Evolutionary conservation across 2,888 invertebrate species (phyloP), one percentile per base, ranked within the genome.

Genomic region (Lasioglossum morio): DNA sequence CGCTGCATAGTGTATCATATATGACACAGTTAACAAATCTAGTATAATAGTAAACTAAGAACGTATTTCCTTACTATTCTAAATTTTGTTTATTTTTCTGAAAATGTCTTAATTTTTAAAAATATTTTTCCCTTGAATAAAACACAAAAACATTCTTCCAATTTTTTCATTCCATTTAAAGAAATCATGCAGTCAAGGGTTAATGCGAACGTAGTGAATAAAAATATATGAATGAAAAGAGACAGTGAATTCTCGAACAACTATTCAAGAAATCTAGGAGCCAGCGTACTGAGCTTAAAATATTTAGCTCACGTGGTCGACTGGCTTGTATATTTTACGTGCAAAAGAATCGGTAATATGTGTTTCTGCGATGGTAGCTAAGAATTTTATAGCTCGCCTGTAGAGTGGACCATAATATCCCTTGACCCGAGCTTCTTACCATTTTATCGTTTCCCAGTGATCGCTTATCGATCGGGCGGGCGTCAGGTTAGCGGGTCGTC

Each of bases 401-500:
- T 8, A 69, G 34, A 69, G 66, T 66, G 66, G 30, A 66, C 66
- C 34, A 23, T 66, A 34, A 66, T 66, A 66, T 30, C 66, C 23
- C 66, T 66, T 66, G 66, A 66, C 66, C 66, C 48, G 40, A 48
- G 34, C 40, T 81, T 60, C 23, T 37, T 7, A 46, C 40, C n/a
- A 16, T 72, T 60, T 72, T 48, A 48, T 75, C 60, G 66, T 70
- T 48, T 37, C 34, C 2, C 7, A 3, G 53, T 48, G 30, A 74
- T 16, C 19, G 74, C 73, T 74, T 77, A 82, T 86, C 77, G 73
- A 81, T 60, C 81, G 82, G 77, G 66, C 74, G 48, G 12, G 14
- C n/a, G 77, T 60, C 74, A 4, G 84, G 85, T 89, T 76, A 83
- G 73, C 84, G 30, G 82, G 81, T 66, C 79, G 60, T 70, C 60